Evolutionary conservation across 2,888 invertebrate species (phyloP), one percentile per base, ranked within the genome.

Genomic region (Tetragonisca angustula): DNA sequence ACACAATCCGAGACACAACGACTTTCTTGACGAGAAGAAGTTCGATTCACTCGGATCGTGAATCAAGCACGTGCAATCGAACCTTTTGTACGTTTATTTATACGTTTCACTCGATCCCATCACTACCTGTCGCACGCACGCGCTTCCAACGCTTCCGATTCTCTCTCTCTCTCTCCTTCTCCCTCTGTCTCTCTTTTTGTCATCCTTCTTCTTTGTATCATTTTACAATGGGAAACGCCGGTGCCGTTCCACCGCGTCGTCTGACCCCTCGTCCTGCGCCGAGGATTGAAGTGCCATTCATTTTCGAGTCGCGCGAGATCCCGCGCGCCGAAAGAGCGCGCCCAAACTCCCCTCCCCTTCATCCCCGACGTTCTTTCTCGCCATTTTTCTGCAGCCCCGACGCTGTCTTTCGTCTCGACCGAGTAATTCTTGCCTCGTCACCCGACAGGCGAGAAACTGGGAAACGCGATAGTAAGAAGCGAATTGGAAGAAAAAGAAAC

Each of bases 241-340:
- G 76, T 79, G 70, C 59, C 82, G 76, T 83, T 87, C 83, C 83
- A 85, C 79, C 61, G 17, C 79, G 64, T 52, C 75, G 59, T 83
- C 64, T 71, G 81, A 74, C 81, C 86, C 87, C 86, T 82, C 83
- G 79, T 76, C 56, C 73, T 79, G 68, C 32, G 52, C 62, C 78
- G 49, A 69, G 78, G 79, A 91, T 91, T 90, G 90, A 89, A 93
- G 91, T 92, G 88, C 90, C 91, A 91, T 92, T 91, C 92, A 91
- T 93, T 93, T 92, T 90, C 91, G 88, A 91, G 91, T 90, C 90
- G 92, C 87, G 86, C 89, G 90, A 91, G 88, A 89, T 91, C 90
- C 88, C 72, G 78, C 84, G 81, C 82, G 78, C 72, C 84, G 32
- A 83, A 73, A 74, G 76, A 79, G 52, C 43, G 43, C 43, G 43